Percentiles rank a stretch among this genome's conserved stretches.
Conservation (phyloP, 2,113 vertebrate species). For the Forbesichthys agassizii region DNA sequence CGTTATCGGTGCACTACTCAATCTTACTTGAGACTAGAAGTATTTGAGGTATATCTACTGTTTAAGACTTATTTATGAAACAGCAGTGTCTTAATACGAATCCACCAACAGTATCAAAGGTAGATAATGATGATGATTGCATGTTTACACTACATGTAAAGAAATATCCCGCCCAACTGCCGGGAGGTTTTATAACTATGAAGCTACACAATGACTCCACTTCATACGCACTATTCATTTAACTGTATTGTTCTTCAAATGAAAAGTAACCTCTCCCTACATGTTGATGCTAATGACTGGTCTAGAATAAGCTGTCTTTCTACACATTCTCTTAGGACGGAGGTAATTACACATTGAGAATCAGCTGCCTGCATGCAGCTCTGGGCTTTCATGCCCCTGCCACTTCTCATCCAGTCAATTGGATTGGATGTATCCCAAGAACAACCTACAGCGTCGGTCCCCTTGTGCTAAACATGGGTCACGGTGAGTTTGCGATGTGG, state of each 20-base stretch:
- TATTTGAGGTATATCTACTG: no score
- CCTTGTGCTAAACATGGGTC: constrained; percentile 69
- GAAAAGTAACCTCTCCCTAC: constrained; percentile 43
- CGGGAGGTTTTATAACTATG: no score
- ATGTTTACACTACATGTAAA: no score
- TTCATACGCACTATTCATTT: constrained; percentile 4
- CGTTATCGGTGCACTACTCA: no score
- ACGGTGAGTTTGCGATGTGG: constrained; percentile 65
- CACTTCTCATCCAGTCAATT: constrained; percentile 73
- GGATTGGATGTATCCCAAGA: constrained; percentile 76
- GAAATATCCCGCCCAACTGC: no score
- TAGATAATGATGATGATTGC: no score
- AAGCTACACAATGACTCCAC: no score
- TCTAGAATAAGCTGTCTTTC: constrained; percentile 68
- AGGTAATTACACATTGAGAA: constrained; percentile 77
- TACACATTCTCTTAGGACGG: constrained; percentile 67
- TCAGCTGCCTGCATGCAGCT: constrained; percentile 70
- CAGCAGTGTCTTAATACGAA: not conserved
- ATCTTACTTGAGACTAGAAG: no score
- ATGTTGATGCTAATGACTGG: constrained; percentile 69
- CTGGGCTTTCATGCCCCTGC: constrained; percentile 74
- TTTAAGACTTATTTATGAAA: not conserved
- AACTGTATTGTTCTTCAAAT: not conserved
- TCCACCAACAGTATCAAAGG: no score
- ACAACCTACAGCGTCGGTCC: constrained; percentile 70